Conservation (phyloP, 2,113 vertebrate genomes). For the Myotis yumanensis region DNA sequence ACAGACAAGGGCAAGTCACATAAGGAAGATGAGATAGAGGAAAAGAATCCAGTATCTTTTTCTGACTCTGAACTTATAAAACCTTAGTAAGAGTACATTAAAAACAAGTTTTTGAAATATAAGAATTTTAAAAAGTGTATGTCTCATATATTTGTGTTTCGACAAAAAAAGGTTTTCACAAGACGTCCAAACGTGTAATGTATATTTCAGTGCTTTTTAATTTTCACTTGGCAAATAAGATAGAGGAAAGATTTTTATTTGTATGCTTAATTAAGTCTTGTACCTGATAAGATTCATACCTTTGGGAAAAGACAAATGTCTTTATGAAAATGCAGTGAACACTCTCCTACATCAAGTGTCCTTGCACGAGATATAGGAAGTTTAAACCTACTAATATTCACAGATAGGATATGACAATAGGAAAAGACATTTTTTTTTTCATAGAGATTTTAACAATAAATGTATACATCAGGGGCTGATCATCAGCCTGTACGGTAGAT, state of each 20-base stretch:
- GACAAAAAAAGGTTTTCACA: constrained; percentile 46
- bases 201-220: neutral
- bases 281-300: neutral
- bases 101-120: neutral
- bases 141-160: constrained; percentile 4
- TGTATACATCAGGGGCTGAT: neutral
- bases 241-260: neutral
- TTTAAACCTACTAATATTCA: constrained; percentile 20
- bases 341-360: neutral
- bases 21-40: constrained; percentile 25
- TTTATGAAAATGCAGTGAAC: neutral
- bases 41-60: constrained; percentile 41
- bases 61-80: constrained; percentile 4
- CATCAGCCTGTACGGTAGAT: neutral
- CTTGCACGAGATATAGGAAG: neutral
- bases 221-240: constrained; percentile 41
- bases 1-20: neutral
- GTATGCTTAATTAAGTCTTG: neutral
- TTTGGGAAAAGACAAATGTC: constrained; percentile 19
- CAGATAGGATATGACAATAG: neutral
- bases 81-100: constrained; percentile 27
- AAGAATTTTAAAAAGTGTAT: constrained; percentile 26
- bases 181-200: neutral
- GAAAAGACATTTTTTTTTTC: neutral
- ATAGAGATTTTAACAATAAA: neutral